phyloP scores from a whole-genome alignment of 1,140 invertebrate genomes.

The Akabosia matsudoensis region DNA sequence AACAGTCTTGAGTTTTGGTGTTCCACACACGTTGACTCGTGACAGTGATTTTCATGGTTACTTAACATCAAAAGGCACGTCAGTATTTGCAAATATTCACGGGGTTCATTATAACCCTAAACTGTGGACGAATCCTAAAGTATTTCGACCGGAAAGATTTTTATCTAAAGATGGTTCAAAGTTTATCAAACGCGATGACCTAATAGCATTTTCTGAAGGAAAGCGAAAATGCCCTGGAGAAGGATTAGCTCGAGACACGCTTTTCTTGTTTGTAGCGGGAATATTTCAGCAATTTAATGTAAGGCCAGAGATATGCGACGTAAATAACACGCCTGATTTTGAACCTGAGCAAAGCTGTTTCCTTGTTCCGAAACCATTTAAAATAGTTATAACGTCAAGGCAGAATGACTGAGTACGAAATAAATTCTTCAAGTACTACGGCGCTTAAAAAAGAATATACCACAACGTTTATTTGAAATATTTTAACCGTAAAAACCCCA shows the following conservation, averaged over 20 bases:
- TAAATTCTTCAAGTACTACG: too few relatives aligned
- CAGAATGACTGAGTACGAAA: too few relatives aligned
- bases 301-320: slow-evolving; percentile 50
- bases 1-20: slow-evolving; percentile 57
- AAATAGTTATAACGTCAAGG: neutral
- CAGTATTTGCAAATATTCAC: slow-evolving; percentile 52
- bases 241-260: slow-evolving; percentile 54
- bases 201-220: slow-evolving; percentile 32
- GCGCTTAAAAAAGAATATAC: too few relatives aligned
- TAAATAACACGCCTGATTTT: neutral
- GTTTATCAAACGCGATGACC: slow-evolving; percentile 15
- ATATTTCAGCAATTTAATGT: slow-evolving; percentile 55
- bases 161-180: slow-evolving; percentile 42
- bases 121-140: slow-evolving; percentile 52
- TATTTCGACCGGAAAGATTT: slow-evolving; percentile 55
- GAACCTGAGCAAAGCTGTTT: neutral
- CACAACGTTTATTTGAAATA: too few relatives aligned
- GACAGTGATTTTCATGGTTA: slow-evolving; percentile 48
- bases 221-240: slow-evolving; percentile 58
- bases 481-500: too few relatives aligned
- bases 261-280: slow-evolving; percentile 37
- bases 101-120: slow-evolving; percentile 52
- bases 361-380: neutral
- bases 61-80: slow-evolving; percentile 50
- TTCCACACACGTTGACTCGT: slow-evolving; percentile 52